Base-by-base conservation (phyloP, 2,113 vertebrate species). In the Archilochus colubris region DNA sequence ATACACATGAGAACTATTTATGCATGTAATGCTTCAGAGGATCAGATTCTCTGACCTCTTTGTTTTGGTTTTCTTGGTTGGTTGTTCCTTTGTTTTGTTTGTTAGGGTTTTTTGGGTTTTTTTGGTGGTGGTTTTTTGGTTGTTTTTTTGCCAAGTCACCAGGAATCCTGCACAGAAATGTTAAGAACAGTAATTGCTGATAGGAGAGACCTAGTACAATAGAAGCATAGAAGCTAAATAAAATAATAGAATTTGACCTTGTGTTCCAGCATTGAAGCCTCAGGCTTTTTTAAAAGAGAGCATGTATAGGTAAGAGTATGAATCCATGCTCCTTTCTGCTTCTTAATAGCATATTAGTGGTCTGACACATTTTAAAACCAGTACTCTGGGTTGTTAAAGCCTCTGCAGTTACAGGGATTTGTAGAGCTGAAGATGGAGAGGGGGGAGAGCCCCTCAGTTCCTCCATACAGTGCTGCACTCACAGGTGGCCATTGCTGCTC, bases 21-120 rank as follows among this genome's bases (percentile, higher is more conserved):
- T 84, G 58, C 62, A 51, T 57, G 15, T 74, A 64, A 82, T 58
- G 57, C 50, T 91, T 89, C 82, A 82, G 74, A 73, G 77, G 80
- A 75, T 92, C 92, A 78, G 40, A 79, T 66, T 44, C 21, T 84
- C 44, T 84, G 77, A 44, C 33, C 33, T 33, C 33, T 40, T 40
- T 40, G 40, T 40, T 40, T 40, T 40, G 12, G 40, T 40, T 40
- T 40, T 40, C 40, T 40, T 40, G 40, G 40, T 12, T 40, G 40
- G 40, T 40, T 40, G 40, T 40, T 40, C 11, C 40, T 40, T 40
- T 40, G 40, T 40, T 11, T 40, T 40, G 40, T 40, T 12, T 40
- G 10, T 40, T 40, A 40, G 40, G 25, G 27, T 25, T 53, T 53
- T 72, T 88, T 40, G 46, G 46, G 6, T 9, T 55, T 18, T 54